Evolutionary conservation across 2,888 invertebrate species (phyloP).

Genomic region (Thera britannica): DNA sequence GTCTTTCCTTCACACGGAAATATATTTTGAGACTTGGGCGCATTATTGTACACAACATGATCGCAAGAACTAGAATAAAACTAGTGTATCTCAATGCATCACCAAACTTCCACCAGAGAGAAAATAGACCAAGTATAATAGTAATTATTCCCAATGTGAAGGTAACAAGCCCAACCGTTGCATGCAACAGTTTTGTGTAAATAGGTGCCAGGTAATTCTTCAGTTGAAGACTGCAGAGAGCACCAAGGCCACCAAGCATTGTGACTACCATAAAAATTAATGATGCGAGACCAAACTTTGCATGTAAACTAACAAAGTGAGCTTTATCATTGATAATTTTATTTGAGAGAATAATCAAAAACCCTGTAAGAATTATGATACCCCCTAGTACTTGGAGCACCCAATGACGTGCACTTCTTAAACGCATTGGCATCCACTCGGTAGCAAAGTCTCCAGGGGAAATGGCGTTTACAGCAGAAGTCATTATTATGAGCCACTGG

Average conservation of each 20-base stretch:
- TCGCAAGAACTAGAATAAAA: slow-evolving; percentile 62
- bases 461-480: slow-evolving; percentile 76
- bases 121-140: slow-evolving; percentile 70
- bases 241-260: slow-evolving; percentile 74
- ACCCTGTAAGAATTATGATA: slow-evolving; percentile 63
- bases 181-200: slow-evolving; percentile 77
- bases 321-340: slow-evolving; percentile 65
- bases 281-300: slow-evolving; percentile 75
- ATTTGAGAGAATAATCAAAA: slow-evolving; percentile 72
- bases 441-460: slow-evolving; percentile 79
- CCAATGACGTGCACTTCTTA: slow-evolving; percentile 80
- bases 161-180: slow-evolving; percentile 70
- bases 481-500: slow-evolving; percentile 80
- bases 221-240: slow-evolving; percentile 74
- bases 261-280: slow-evolving; percentile 71
- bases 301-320: slow-evolving; percentile 73
- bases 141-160: slow-evolving; percentile 72
- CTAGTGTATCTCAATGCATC: slow-evolving; percentile 66
- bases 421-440: slow-evolving; percentile 81
- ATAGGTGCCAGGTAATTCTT: slow-evolving; percentile 76
- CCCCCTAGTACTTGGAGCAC: slow-evolving; percentile 69
- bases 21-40: slow-evolving; percentile 77
- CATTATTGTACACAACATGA: slow-evolving; percentile 71
- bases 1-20: slow-evolving; percentile 75
- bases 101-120: slow-evolving; percentile 74